Conservation (phyloP, 2,888 invertebrate species). For the Monoplex corrugatus region DNA sequence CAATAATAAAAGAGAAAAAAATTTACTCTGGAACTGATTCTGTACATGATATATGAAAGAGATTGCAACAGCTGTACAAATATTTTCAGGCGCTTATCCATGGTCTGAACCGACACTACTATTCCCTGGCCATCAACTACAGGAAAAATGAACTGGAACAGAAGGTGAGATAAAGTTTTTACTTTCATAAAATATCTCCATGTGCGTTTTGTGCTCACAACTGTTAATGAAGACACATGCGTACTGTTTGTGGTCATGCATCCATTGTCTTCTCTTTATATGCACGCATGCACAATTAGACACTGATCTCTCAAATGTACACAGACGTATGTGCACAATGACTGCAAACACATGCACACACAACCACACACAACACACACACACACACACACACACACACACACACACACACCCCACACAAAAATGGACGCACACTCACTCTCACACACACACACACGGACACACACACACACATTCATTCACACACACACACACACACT, state of each 20-base stretch:
- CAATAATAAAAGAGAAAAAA: too few relatives aligned
- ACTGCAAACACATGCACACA: neutral
- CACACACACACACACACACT: constrained; percentile 20
- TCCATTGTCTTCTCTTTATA: too few relatives aligned
- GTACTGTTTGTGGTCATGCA: too few relatives aligned
- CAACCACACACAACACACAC: neutral
- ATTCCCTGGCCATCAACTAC: constrained; percentile 99
- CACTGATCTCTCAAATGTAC: neutral
- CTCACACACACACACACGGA: neutral
- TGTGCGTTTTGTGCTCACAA: too few relatives aligned
- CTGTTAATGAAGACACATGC: too few relatives aligned
- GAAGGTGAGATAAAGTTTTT: constrained; percentile 87
- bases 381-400: constrained; percentile 5
- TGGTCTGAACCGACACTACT: constrained; percentile 98
- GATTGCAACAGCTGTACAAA: neutral
- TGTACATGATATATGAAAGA: too few relatives aligned
- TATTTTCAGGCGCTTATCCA: constrained; percentile 94
- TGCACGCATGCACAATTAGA: too few relatives aligned
- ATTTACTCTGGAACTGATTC: too few relatives aligned
- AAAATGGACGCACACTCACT: neutral
- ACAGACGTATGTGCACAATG: too few relatives aligned
- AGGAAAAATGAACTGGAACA: constrained; percentile 99
- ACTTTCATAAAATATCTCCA: too few relatives aligned
- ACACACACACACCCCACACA: constrained; percentile 13
- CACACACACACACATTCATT: neutral